Evolutionary conservation across 2,888 invertebrate genomes (phyloP).

Genomic region (Parascotia fuliginaria): DNA sequence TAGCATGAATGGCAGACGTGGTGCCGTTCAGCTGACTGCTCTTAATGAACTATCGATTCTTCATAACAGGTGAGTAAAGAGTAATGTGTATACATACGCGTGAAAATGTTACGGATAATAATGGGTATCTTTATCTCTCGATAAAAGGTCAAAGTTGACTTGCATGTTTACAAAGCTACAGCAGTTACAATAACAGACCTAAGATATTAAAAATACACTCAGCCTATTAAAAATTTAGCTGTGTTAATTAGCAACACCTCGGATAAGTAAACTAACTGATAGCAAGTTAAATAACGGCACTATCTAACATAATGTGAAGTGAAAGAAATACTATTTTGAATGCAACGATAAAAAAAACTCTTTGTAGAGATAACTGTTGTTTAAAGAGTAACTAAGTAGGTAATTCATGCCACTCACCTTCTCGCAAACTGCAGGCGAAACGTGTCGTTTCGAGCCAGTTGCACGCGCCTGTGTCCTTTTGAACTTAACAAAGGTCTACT

Average conservation of each 20-base stretch:
- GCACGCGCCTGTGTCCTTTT: slow-evolving; percentile 80
- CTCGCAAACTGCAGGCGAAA: slow-evolving; percentile 75
- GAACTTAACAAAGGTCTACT: slow-evolving; percentile 84
- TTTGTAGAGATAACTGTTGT: slow-evolving; percentile 62
- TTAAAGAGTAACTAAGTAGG: slow-evolving; percentile 67
- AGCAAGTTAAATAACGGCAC: slow-evolving; percentile 42
- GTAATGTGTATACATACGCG: background rate
- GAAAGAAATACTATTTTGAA: slow-evolving; percentile 54
- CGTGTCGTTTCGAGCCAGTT: slow-evolving; percentile 74
- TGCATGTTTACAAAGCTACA: slow-evolving; percentile 24
- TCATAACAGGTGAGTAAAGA: slow-evolving; percentile 13
- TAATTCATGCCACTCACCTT: slow-evolving; percentile 79
- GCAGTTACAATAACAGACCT: slow-evolving; percentile 2
- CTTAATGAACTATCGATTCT: slow-evolving; percentile 54
- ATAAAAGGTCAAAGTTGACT: slow-evolving; percentile 8
- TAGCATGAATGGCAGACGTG: slow-evolving; percentile 73
- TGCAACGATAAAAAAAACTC: slow-evolving; percentile 54
- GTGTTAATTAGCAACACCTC: slow-evolving; percentile 26
- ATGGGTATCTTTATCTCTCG: background rate
- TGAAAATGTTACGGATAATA: background rate
- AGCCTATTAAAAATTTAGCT: slow-evolving; percentile 9
- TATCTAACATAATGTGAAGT: slow-evolving; percentile 37
- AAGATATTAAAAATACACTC: background rate
- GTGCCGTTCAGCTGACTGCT: slow-evolving; percentile 57
- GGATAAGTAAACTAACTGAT: slow-evolving; percentile 34